Evolutionary conservation across 2,113 vertebrate species (phyloP), one percentile per base, ranked within the genome.

Genomic region (Bothrops jararaca): DNA sequence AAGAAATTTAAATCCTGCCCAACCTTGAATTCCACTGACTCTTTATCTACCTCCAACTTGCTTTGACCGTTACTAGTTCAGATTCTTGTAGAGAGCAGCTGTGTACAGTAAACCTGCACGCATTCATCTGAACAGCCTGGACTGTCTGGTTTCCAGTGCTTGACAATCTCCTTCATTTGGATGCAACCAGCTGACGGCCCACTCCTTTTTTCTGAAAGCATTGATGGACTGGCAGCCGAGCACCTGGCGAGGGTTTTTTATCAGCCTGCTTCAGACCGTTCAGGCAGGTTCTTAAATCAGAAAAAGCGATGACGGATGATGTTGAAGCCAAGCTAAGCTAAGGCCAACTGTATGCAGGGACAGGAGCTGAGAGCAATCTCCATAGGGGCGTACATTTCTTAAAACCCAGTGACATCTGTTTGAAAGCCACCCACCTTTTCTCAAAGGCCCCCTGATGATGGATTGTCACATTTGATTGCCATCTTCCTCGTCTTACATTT

Each of bases 381-480:
- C 80, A 23, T 29, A n/a, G 42, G 5, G 53, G 10, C 58, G 45
- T 11, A n/a, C 42, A 29, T 45, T 13, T 60, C 42, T 29, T 58
- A 58, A 48, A 86, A 58, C 4, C 53, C 26, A n/a, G 24, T 15
- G 50, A 29, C 86, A 56, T 50, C 50, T 69, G 42, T 22, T 42
- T 80, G 34, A 52, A 56, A n/a, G n/a, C 88, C n/a, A 20, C 58
- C 91, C 24, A 92, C 1, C 91, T 56, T 54, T 8, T 88, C 58
- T 92, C 86, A 92, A 92, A 88, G 91, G 24, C 91, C 74, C 74
- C 54, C 86, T 64, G 74, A 89, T 92, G 91, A 92, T 39, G 23
- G 50, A 74, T 39, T 74, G 91, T 92, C 91, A 92, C 53, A 8
- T 92, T 86, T 90, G 42, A 60, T 89, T 89, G 69, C 54, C 50